Evolutionary conservation across 2,113 vertebrate species (phyloP), one percentile per base, ranked within the genome.

Genomic region (Cololabis saira): DNA sequence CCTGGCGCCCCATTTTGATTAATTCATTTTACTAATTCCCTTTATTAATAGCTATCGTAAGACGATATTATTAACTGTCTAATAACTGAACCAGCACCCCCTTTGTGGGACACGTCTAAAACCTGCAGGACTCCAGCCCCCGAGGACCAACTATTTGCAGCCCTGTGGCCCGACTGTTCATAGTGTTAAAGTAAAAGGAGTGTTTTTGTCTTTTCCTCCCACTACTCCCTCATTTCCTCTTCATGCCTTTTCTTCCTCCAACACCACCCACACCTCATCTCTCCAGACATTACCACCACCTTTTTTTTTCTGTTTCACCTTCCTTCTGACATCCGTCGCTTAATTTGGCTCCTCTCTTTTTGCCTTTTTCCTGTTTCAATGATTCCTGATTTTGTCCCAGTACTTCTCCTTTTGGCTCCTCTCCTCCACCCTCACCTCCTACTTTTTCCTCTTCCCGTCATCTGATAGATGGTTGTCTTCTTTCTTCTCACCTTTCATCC

Each of bases 381-480:
- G 33, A 5, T 27, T 27, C 24, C 24, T 2, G 24, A 27, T 27
- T 27, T 27, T 27, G 3, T 12, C 24, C 51, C 43, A 12, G 13
- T 21, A 17, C 44, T 42, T 10, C 17, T 12, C 51, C 18, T 33
- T 60, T 21, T 41, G 22, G 10, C 17, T 55, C 13, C 37, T 12
- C 30, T 16, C 33, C 10, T 7, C 18, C 16, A 12, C 14, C 10
- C 9, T 45, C 15, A 0, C 21, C 13, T 27, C 19, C 43, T 9
- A 37, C 21, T 17, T 19, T 4, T 17, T 47, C 48, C 49, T 21
- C 60, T 53, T 45, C 24, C 18, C 43, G 22, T 16, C 33, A 19
- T 45, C 37, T 59, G 57, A 67, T 57, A 33, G 30, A 17, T 40
- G 30, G 43, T 55, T 52, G 40, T 83, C 71, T 51, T 24, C 53